Evolutionary conservation across 2,113 vertebrate genomes (phyloP).

Genomic region (Semicossyphus pulcher): DNA sequence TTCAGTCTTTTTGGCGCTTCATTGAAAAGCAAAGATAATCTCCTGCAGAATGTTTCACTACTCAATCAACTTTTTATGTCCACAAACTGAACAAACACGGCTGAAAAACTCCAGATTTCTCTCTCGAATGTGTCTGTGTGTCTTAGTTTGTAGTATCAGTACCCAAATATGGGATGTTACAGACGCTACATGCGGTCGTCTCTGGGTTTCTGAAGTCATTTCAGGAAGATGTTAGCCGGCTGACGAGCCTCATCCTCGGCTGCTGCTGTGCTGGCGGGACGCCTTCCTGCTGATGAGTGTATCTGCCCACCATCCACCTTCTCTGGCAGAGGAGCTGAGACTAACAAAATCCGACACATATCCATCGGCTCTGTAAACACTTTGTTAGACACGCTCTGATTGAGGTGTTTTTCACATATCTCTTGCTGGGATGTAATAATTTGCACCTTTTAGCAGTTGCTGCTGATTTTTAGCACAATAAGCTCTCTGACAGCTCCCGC

Average conservation of each 20-base stretch:
- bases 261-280: slow-evolving; percentile 55
- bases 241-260: slow-evolving; percentile 23
- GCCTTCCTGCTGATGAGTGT: slow-evolving; percentile 35
- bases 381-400: not conserved
- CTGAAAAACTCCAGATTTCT: too few species aligned
- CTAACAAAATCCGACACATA: not conserved
- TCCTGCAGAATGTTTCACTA: too few species aligned
- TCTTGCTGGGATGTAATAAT: too few species aligned
- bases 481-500: not conserved
- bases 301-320: slow-evolving; percentile 36
- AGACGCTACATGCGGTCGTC: slow-evolving; percentile 10
- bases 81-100: too few species aligned
- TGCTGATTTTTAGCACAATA: not conserved
- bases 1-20: too few species aligned
- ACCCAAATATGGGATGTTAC: not conserved
- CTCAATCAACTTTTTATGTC: too few species aligned
- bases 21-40: too few species aligned
- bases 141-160: too few species aligned
- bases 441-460: not conserved
- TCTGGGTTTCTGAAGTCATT: slow-evolving; percentile 24
- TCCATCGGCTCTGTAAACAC: slow-evolving; percentile 36
- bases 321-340: slow-evolving; percentile 14
- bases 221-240: slow-evolving; percentile 33
- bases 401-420: not conserved
- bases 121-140: too few species aligned